Base-by-base conservation (phyloP, 2,113 vertebrate genomes). In the Dromaius novaehollandiae region DNA sequence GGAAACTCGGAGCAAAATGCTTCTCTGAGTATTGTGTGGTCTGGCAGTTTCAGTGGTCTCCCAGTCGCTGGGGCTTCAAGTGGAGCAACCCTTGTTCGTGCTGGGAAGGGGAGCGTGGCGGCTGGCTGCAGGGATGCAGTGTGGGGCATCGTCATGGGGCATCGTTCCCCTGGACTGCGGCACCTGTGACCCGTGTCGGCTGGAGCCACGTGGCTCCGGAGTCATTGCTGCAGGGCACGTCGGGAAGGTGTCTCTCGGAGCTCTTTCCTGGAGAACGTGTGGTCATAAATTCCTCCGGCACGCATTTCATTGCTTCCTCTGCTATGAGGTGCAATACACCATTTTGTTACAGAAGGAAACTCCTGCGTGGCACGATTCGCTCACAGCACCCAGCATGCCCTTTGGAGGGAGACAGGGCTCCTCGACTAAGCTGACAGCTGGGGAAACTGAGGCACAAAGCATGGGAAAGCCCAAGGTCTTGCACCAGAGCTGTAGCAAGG, bases 341-440 rank as follows among this genome's bases (percentile, higher is more conserved):
- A 2, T 11, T 61, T 55, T 18, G 14, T 24, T 21, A 21, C 14
- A 16, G 42, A 8, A 64, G 60, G 60, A 42, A 36, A 25, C 1
- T 63, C 51, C 73, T 21, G 48, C 9, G 9, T 5, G 46, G 2
- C 28, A 2, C 2, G 28, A 14, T 4, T 46, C 48, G 6, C 1
- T 71, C 17, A 6, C 34, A 8, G 81, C 24, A 30, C 15, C 68
- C 34, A 9, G 50, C 14, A 1, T 1, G 17, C 28, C 19, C 38
- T 53, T 30, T 4, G 51, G 21, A 44, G 76, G 36, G 16, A 30
- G 36, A 13, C 3, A 1, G 7, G 53, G 70, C 8, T 56, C 21
- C 5, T 73, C 40, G 3, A 13, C 14, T n/a, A 3, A 20, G 40
- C 36, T 58, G 36, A 17, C 28, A 13, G 22, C 6, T 42, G 88